Conservation (phyloP, 2,888 invertebrate genomes). For the Tanypteryx hageni region DNA sequence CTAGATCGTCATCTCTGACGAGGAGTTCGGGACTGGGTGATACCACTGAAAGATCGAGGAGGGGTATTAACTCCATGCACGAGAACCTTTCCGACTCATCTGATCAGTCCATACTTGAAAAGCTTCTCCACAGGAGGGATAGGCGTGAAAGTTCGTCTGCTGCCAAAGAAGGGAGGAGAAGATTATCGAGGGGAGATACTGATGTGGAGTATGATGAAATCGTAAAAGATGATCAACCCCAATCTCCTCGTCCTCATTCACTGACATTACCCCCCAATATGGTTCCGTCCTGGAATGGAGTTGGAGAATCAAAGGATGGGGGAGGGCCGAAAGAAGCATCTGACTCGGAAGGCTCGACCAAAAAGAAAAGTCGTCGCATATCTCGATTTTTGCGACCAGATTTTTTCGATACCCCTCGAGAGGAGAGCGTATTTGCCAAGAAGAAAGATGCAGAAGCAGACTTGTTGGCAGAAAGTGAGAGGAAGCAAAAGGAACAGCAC, state of each 20-base stretch:
- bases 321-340: slow-evolving; percentile 32
- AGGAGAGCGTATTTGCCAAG: slow-evolving; percentile 81
- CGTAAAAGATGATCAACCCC: not conserved
- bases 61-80: not conserved
- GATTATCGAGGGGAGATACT: not conserved
- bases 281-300: slow-evolving; percentile 69
- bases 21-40: not conserved
- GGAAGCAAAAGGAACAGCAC: slow-evolving; percentile 68
- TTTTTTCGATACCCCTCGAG: slow-evolving; percentile 84
- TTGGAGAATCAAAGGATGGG: slow-evolving; percentile 72
- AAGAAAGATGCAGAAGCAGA: slow-evolving; percentile 72
- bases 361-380: slow-evolving; percentile 79
- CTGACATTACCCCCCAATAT: slow-evolving; percentile 75
- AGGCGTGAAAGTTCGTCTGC: slow-evolving; percentile 24
- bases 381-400: slow-evolving; percentile 88
- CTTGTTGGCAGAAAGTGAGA: slow-evolving; percentile 67
- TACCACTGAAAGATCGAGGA: slow-evolving; percentile 20
- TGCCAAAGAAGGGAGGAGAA: slow-evolving; percentile 10
- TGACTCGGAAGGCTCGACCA: slow-evolving; percentile 66
- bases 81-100: slow-evolving; percentile 18
- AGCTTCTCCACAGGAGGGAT: slow-evolving; percentile 43
- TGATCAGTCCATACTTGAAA: slow-evolving; percentile 36
- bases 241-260: slow-evolving; percentile 2
- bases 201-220: not conserved
- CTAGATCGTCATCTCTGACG: slow-evolving; percentile 4